Evolutionary conservation across 2,888 invertebrate genomes (phyloP).

Genomic region (Incurvaria masculella): DNA sequence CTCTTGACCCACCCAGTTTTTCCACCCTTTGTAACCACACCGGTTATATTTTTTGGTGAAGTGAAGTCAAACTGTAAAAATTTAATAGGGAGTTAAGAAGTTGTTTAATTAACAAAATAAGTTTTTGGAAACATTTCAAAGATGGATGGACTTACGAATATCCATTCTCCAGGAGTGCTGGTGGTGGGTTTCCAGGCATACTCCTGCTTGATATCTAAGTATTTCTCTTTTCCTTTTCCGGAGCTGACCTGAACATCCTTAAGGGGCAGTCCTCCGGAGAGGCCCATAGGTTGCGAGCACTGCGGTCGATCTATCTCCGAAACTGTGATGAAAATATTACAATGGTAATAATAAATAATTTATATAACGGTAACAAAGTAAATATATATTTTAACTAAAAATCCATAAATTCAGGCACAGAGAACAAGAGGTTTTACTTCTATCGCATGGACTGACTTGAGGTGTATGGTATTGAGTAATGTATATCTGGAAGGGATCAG

Average conservation of each 20-base stretch:
- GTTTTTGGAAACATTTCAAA: constrained; percentile 1
- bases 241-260: constrained; percentile 69
- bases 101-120: constrained; percentile 12
- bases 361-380: no score
- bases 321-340: no score
- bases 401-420: no score
- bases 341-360: no score
- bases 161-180: constrained; percentile 66
- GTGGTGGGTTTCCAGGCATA: constrained; percentile 65
- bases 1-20: constrained; percentile 70
- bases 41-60: constrained; percentile 72
- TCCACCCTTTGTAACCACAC: constrained; percentile 71
- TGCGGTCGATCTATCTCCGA: constrained; percentile 32
- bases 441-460: no score
- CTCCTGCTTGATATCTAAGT: constrained; percentile 43
- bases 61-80: constrained; percentile 67
- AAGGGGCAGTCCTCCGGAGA: constrained; percentile 61
- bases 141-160: constrained; percentile 48
- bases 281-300: constrained; percentile 72
- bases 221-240: constrained; percentile 33
- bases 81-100: constrained; percentile 17
- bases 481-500: no score
- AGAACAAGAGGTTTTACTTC: no score
- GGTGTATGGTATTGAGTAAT: no score
- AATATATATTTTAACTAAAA: no score